A percentile compares a stretch with the other conserved stretches of the same genome.
These are phyloP conservation scores for Aramus guarauna DNA, from an alignment of 2,113 vertebrate genomes.

Conservation along the genomic window DNA sequence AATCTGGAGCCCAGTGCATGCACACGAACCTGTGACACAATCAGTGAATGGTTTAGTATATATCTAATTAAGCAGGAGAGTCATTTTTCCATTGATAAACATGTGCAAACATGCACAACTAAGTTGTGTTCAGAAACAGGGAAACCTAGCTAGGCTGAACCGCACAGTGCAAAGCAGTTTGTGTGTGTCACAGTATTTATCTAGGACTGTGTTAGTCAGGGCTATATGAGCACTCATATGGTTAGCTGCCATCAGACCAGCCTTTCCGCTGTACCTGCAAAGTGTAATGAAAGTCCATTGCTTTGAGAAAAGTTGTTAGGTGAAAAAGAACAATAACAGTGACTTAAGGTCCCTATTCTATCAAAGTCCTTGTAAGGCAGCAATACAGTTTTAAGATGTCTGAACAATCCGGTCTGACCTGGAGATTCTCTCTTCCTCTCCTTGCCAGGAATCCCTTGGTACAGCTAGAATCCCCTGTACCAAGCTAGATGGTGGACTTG, in stretches of 20 bases:
- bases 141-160: not conserved
- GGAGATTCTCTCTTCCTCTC: not conserved
- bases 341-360: not conserved
- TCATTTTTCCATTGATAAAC: not conserved
- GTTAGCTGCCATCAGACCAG: not conserved
- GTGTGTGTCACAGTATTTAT: not conserved
- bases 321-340: not conserved
- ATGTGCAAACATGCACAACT: not conserved
- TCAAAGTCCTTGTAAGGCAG: not conserved
- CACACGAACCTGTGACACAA: rapidly evolving
- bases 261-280: not conserved
- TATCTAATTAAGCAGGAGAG: not conserved
- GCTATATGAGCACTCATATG: not conserved
- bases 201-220: not conserved
- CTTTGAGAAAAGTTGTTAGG: not conserved
- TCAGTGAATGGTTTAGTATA: not conserved
- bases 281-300: not conserved
- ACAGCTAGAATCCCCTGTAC: not conserved
- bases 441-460: not conserved
- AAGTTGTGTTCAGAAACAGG: not conserved
- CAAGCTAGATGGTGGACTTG: not conserved
- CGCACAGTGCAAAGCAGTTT: not conserved
- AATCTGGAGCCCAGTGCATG: not conserved
- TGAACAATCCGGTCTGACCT: not conserved
- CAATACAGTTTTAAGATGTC: not conserved